Evolutionary conservation across 2,888 invertebrate species (phyloP).

Genomic region (Eretmocerus hayati): DNA sequence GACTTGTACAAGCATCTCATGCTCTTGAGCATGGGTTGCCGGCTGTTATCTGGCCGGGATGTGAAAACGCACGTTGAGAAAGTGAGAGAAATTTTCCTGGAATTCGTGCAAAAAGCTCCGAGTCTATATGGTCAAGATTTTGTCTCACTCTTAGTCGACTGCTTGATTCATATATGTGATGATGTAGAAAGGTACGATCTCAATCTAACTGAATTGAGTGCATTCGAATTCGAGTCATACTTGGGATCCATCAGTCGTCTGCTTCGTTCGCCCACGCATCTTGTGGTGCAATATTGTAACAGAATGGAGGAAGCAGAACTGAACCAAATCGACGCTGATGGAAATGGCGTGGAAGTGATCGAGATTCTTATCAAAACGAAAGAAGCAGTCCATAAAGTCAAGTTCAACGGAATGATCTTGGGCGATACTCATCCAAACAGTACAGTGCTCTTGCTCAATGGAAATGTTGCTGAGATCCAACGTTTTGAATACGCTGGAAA

Average conservation of each 20-base stretch:
- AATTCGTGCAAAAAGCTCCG: conserved; percentile 3
- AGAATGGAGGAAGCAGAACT: not conserved
- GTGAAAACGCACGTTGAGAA: not conserved
- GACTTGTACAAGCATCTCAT: conserved; percentile 18
- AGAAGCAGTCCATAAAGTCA: not conserved
- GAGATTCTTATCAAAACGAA: not conserved
- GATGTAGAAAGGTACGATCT: not conserved
- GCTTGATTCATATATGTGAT: conserved; percentile 4
- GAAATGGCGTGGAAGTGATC: no score
- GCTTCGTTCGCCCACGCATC: not conserved
- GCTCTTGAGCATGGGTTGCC: conserved; percentile 7
- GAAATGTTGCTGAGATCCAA: not conserved
- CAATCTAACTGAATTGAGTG: conserved; percentile 1
- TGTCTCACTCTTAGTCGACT: not conserved
- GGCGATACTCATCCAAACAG: not conserved
- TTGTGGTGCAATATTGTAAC: not conserved
- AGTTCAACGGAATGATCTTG: not conserved
- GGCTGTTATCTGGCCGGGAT: conserved; percentile 3
- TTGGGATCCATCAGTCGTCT: not conserved
- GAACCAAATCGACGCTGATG: not conserved
- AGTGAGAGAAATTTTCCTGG: not conserved
- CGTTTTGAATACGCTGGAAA: not conserved
- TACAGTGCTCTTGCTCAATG: not conserved
- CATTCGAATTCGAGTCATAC: not conserved
- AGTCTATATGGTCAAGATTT: conserved; percentile 1